Evolutionary conservation across 2,888 invertebrate species (phyloP).

Genomic region (Trissolcus brochymenae): DNA sequence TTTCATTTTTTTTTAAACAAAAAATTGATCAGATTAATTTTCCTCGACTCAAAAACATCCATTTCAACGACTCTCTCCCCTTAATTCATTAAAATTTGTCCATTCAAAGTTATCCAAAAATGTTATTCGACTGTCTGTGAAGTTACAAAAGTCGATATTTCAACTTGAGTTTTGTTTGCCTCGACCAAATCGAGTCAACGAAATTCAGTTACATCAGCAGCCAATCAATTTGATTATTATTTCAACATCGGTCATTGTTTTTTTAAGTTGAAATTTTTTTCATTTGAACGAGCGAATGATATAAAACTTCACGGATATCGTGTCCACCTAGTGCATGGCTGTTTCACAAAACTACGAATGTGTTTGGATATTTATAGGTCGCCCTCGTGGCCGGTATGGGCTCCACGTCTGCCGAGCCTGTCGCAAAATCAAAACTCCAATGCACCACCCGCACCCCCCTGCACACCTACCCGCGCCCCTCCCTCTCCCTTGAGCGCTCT

Average conservation of each 20-base stretch:
- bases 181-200: too few species aligned
- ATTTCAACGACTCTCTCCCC: too few species aligned
- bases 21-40: too few species aligned
- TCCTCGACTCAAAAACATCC: too few species aligned
- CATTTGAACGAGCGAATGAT: background rate
- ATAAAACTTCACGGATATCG: conserved; percentile 16
- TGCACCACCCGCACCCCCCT: conserved; percentile 21
- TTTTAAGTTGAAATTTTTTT: background rate
- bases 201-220: background rate
- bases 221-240: background rate
- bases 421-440: conserved; percentile 65
- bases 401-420: conserved; percentile 76
- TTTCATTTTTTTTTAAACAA: too few species aligned
- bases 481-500: conserved; percentile 66
- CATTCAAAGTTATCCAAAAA: too few species aligned
- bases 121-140: too few species aligned
- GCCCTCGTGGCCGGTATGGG: conserved; percentile 80
- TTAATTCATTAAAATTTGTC: too few species aligned
- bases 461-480: conserved; percentile 52
- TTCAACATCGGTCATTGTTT: background rate
- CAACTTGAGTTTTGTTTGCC: too few species aligned
- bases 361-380: conserved; percentile 77
- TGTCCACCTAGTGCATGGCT: conserved; percentile 72
- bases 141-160: too few species aligned
- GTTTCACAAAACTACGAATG: conserved; percentile 49